Evolutionary conservation across 1,140 invertebrate genomes (phyloP).

Genomic region (Artemia franciscana): DNA sequence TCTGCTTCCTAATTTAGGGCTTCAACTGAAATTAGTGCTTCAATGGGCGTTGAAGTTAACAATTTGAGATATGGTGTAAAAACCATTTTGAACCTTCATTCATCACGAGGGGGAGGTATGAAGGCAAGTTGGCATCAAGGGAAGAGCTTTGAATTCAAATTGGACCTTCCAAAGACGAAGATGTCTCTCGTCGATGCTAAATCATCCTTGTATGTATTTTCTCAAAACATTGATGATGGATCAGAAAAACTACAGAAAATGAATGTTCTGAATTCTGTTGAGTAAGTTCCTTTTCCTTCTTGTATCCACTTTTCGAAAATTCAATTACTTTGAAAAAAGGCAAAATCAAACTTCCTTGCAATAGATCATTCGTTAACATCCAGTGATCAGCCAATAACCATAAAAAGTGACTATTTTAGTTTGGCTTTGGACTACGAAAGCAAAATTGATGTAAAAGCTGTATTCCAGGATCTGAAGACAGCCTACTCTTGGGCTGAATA

Average conservation of each 20-base stretch:
- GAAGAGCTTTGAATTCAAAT: slow-evolving; percentile 40
- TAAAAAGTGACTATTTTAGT: too few species aligned
- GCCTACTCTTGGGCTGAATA: too few species aligned
- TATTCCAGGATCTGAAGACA: too few species aligned
- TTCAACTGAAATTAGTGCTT: slow-evolving; percentile 38
- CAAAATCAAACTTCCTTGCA: too few species aligned
- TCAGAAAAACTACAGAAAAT: slow-evolving; percentile 23
- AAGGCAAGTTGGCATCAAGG: slow-evolving; percentile 33
- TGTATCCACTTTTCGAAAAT: too few species aligned
- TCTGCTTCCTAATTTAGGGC: too few species aligned
- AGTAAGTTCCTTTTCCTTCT: background rate
- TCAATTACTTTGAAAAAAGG: too few species aligned
- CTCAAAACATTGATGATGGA: slow-evolving; percentile 28
- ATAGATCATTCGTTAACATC: too few species aligned
- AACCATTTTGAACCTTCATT: slow-evolving; percentile 40
- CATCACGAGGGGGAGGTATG: slow-evolving; percentile 47
- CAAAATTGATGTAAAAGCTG: too few species aligned
- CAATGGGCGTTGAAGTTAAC: slow-evolving; percentile 46
- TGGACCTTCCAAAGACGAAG: slow-evolving; percentile 49
- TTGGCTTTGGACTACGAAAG: too few species aligned
- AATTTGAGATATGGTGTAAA: slow-evolving; percentile 47
- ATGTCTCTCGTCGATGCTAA: slow-evolving; percentile 39
- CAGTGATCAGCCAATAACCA: too few species aligned
- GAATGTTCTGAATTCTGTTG: slow-evolving; percentile 3
- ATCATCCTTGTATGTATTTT: slow-evolving; percentile 34